Evolutionary conservation across 2,888 invertebrate species (phyloP).

Genomic region (Lomographa bimaculata): DNA sequence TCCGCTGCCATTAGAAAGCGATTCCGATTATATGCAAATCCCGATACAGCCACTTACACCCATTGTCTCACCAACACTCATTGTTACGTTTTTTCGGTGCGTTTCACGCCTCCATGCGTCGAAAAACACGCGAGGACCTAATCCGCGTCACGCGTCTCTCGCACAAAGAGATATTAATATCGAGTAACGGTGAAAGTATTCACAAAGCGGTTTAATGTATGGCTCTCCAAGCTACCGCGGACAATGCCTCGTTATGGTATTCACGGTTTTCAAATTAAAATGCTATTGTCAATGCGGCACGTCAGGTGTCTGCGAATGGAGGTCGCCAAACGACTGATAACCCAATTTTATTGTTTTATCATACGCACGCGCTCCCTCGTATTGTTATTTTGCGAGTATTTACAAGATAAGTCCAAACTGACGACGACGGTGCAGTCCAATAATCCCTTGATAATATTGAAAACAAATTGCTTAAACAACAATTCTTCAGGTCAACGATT

Average conservation of each 20-base stretch:
- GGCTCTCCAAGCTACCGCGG: conserved; percentile 7
- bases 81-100: conserved; percentile 51
- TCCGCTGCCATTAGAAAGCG: conserved; percentile 65
- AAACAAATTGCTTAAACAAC: conserved; percentile 6
- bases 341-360: conserved; percentile 28
- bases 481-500: conserved; percentile 5
- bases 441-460: conserved; percentile 21
- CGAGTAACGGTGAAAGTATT: conserved; percentile 29
- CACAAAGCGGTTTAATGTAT: conserved; percentile 15
- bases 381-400: conserved; percentile 10
- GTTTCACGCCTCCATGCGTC: conserved; percentile 20
- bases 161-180: conserved; percentile 24
- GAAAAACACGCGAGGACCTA: conserved; percentile 3
- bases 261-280: conserved; percentile 10
- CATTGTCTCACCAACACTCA: conserved; percentile 43
- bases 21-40: conserved; percentile 68
- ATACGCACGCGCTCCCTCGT: conserved; percentile 24
- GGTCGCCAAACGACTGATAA: conserved; percentile 30
- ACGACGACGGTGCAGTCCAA: conserved; percentile 5
- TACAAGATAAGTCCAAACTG: conserved; percentile 22
- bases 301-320: conserved; percentile 14
- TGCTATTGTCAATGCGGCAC: conserved; percentile 3
- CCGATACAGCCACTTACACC: conserved; percentile 43
- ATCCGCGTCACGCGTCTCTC: conserved; percentile 15
- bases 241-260: conserved; percentile 16